phyloP scores from a whole-genome alignment of 2,113 vertebrate species.

The Sminthopsis crassicaudata region DNA sequence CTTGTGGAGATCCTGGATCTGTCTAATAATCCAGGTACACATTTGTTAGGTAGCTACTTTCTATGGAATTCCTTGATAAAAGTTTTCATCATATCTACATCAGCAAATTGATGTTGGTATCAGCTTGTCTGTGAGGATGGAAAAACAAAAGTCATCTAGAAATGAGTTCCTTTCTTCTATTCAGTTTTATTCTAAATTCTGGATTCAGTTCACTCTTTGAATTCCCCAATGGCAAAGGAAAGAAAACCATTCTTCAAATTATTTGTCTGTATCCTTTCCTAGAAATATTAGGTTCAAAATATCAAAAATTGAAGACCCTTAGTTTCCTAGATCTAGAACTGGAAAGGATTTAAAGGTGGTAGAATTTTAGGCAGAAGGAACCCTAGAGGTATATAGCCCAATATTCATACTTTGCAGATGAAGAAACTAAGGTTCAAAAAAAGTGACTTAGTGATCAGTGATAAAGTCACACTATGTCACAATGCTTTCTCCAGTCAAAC shows the following conservation, averaged over 20 bases:
- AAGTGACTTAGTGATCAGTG: neutral
- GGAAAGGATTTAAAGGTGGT: neutral
- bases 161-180: neutral
- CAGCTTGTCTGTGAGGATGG: neutral
- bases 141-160: neutral
- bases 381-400: neutral
- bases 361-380: neutral
- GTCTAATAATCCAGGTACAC: neutral
- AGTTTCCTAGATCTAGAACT: neutral
- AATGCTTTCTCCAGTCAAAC: neutral
- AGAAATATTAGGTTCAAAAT: neutral
- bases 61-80: neutral
- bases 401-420: neutral
- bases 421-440: neutral
- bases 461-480: neutral
- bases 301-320: neutral
- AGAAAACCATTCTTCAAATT: neutral
- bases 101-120: neutral
- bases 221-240: neutral
- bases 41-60: conserved; percentile 52
- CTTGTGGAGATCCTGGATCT: neutral
- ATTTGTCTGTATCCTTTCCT: neutral
- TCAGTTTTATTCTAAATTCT: neutral
- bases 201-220: neutral
- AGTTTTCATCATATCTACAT: neutral